Evolutionary conservation across 2,797 vertebrate genomes (phyloP), one percentile per base, ranked within the genome.

Genomic region (Bovichtus diacanthus): DNA sequence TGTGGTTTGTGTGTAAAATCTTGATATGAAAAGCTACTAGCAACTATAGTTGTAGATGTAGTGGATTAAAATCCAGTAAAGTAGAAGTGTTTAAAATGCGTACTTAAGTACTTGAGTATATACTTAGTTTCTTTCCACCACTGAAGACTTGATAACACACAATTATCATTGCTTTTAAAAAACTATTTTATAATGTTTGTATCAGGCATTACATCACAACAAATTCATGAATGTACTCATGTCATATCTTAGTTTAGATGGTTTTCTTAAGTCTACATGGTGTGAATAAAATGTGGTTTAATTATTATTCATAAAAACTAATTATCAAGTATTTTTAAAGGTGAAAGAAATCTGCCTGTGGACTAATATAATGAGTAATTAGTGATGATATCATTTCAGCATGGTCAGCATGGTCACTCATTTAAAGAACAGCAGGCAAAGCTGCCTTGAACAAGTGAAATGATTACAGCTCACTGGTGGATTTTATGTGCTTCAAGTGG

Each of bases 251-350:
- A 41, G 2, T 4, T 15, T 23, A 11, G 39, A 55, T 55, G 3
- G 16, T 67, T 61, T 36, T 61, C 36, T 59, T 15, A 2, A 19
- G 41, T 63, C 10, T 44, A 36, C 19, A 12, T 50, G 13, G n/a
- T 69, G 13, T 55, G 47, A 63, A 58, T 67, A 25, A 56, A 69
- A 47, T 43, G 4, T 34, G 19, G 15, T 58, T 43, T 49, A 54
- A 18, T 10, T 61, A 46, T 62, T 69, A 56, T 34, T 41, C 29
- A 15, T 51, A 21, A 70, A 49, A 55, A 23, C 6, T 9, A 31
- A 3, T 16, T 58, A 25, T 47, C 53, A 38, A 29, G 13, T 39
- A 46, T 62, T 34, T 74, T 76, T 19, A 27, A 51, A 61, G n/a
- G 46, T 46, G 39, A 10, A 13, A 12, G 41, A 49, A 49, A 56